phyloP scores from a whole-genome alignment of 2,113 vertebrate species.

The Laticauda colubrina region DNA sequence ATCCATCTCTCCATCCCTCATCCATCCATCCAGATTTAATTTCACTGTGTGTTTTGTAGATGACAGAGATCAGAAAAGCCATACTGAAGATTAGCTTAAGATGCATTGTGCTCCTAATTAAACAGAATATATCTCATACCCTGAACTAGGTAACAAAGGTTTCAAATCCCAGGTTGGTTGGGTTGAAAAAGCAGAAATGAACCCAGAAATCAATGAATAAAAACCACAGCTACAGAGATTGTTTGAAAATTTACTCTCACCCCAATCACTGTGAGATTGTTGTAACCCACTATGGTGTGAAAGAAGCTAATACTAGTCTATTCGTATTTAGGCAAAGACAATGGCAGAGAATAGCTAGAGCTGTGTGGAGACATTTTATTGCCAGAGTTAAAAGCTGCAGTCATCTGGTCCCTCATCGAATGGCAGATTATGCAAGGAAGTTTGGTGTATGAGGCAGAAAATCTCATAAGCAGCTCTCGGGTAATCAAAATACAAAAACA shows the following conservation, averaged over 20 bases:
- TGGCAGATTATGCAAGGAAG: not conserved
- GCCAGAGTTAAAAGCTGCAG: not conserved
- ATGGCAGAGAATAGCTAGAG: not conserved
- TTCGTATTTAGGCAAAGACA: not conserved
- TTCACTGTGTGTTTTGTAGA: not conserved
- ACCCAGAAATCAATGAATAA: not conserved
- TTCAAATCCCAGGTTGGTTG: not conserved
- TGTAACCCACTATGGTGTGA: not conserved
- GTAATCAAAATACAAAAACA: not conserved
- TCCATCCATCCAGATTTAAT: not conserved
- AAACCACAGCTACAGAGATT: not conserved
- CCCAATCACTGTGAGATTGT: not conserved
- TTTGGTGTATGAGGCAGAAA: not conserved
- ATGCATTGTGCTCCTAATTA: not conserved
- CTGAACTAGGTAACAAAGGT: not conserved
- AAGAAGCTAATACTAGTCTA: not conserved
- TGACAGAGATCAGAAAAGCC: not conserved
- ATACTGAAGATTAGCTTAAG: not conserved
- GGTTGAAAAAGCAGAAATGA: not conserved
- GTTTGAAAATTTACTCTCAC: not conserved
- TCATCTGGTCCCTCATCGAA: not conserved
- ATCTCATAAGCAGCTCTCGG: not conserved
- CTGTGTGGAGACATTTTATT: not conserved
- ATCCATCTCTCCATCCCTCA: too few relatives aligned
- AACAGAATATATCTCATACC: not conserved